Base-by-base conservation (phyloP, 2,113 vertebrate genomes). In the Pionites leucogaster region DNA sequence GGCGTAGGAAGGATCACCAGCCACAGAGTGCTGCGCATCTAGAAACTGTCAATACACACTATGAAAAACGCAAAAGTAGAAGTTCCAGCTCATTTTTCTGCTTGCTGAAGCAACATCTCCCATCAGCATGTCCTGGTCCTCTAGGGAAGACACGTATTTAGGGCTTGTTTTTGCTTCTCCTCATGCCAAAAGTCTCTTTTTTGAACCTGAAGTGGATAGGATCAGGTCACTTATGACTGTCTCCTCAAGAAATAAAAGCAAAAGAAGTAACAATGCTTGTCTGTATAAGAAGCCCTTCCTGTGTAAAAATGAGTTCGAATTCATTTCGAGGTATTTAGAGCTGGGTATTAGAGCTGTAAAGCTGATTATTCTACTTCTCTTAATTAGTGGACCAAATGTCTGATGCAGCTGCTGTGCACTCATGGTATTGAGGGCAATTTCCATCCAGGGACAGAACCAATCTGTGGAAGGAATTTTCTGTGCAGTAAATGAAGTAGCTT, bases 11-110 rank as follows among this genome's bases (percentile, higher is more conserved):
- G 95, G 93, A 96, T 98, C 97, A 88, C 92, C 96, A 94, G 97
- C 90, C 93, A 87, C 79, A 63, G 95, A 97, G 88, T 88, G 75
- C 89, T 96, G 96, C 90, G 53, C 95, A 95, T 96, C 94, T 96
- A 96, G 78, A 77, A 97, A 93, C 92, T 97, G 97, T 97, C 97
- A 97, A 95, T 96, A 98, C 42, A 82, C 92, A 97, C 88, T 77
- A 96, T 95, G 96, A 97, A 96, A 97, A 97, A 97, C 92, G 90
- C 86, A 92, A 88, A 96, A 95, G 93, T 89, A 94, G 95, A 97
- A 96, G 94, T 94, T 97, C 95, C 97, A 97, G 91, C 85, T 96
- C 76, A 55, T 93, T 97, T 97, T 97, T 97, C 90, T 95, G 71
- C 93, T 95, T 78, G 52, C 81, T 80, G 72, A 94, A 96, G 80